phyloP scores from a whole-genome alignment of 1,140 invertebrate genomes.

The Saccostrea cuccullata region DNA sequence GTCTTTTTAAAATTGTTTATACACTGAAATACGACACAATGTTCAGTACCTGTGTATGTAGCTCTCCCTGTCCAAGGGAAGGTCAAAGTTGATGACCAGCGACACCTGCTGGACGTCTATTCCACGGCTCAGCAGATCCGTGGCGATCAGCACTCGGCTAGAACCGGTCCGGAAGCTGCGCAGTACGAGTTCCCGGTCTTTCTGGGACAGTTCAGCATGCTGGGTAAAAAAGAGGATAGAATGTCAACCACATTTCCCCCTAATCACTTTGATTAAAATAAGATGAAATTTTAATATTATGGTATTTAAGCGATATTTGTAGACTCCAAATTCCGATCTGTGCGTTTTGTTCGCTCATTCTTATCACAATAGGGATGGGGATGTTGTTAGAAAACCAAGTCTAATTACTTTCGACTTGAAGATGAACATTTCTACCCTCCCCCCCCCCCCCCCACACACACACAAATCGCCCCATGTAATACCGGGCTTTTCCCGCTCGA shows the following conservation, averaged over 20 bases:
- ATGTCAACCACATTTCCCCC: background rate
- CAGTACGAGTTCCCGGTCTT: constrained; percentile 97
- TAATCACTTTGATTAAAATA: background rate
- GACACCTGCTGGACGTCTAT: constrained; percentile 99
- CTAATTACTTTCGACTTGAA: too few species aligned
- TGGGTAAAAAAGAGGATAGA: constrained; percentile 66
- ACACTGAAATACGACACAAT: too few species aligned
- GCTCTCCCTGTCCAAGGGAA: constrained; percentile 97
- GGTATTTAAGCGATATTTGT: too few species aligned
- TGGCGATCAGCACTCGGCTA: constrained; percentile 97
- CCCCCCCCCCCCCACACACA: too few species aligned
- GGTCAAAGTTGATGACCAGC: constrained; percentile 98
- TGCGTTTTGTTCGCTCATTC: too few species aligned
- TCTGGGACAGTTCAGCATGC: constrained; percentile 99
- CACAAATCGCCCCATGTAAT: too few species aligned
- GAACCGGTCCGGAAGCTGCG: constrained; percentile 97
- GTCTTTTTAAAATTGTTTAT: too few species aligned
- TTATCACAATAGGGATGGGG: too few species aligned
- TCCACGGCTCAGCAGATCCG: constrained; percentile 96
- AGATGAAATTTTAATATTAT: background rate
- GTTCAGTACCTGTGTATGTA: constrained; percentile 94
- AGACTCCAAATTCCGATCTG: too few species aligned
- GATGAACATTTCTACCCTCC: too few species aligned
- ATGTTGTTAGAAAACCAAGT: too few species aligned
- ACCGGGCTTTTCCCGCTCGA: too few species aligned